Evolutionary conservation across 2,888 invertebrate species (phyloP).

Genomic region (Dynastes hyllus): DNA sequence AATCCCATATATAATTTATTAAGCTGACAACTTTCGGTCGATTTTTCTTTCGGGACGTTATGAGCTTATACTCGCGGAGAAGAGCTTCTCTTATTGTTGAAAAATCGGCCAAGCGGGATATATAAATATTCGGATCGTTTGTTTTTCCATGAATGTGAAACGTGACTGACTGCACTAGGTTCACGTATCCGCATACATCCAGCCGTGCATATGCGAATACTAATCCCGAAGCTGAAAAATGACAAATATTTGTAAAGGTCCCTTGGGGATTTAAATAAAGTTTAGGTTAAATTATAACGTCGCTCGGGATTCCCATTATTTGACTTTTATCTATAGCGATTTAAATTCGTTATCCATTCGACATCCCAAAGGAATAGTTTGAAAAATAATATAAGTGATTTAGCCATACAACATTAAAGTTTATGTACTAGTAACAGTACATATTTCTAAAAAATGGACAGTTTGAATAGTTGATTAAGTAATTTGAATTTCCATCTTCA

Average conservation of each 20-base stretch:
- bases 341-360: background rate
- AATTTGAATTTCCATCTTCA: too few species aligned
- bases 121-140: slow-evolving; percentile 35
- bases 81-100: slow-evolving; percentile 16
- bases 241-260: slow-evolving; percentile 34
- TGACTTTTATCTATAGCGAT: background rate
- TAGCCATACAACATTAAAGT: background rate
- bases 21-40: slow-evolving; percentile 27
- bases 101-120: slow-evolving; percentile 29
- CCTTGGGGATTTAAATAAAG: slow-evolving; percentile 13
- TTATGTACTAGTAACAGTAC: background rate
- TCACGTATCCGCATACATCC: background rate
- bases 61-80: slow-evolving; percentile 4
- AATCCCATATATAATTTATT: slow-evolving; percentile 35
- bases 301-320: background rate
- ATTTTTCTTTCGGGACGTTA: slow-evolving; percentile 20
- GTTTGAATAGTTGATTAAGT: too few species aligned
- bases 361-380: too few species aligned
- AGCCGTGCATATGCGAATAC: background rate
- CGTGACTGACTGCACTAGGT: slow-evolving; percentile 4
- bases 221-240: slow-evolving; percentile 19
- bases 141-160: slow-evolving; percentile 25
- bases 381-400: background rate
- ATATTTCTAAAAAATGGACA: background rate
- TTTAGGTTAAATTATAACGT: slow-evolving; percentile 12